Conservation (phyloP, 2,113 vertebrate genomes). For the Desmodus rotundus region DNA sequence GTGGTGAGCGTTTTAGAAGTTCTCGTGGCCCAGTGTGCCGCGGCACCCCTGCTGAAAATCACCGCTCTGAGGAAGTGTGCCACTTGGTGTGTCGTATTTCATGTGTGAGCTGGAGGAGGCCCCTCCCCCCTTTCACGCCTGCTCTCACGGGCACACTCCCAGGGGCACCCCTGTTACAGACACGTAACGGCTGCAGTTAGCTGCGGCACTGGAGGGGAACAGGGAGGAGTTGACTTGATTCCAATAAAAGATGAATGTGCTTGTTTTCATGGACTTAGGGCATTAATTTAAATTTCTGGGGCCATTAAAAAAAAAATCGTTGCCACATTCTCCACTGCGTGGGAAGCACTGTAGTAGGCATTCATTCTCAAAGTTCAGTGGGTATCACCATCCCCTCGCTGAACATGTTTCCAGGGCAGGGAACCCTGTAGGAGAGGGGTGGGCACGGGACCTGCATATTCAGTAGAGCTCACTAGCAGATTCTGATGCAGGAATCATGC, state of each 20-base stretch:
- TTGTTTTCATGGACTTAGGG: slow-evolving; percentile 2
- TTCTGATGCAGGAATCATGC: neutral
- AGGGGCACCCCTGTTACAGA: neutral
- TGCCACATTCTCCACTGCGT: neutral
- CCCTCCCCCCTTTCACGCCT: neutral
- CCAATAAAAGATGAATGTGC: slow-evolving; percentile 16
- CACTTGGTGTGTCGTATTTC: neutral
- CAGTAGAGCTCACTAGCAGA: neutral
- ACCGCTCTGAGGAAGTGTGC: neutral
- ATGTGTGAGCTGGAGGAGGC: neutral
- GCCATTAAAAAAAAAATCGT: neutral
- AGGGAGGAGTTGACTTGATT: slow-evolving; percentile 23
- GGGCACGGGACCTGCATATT: neutral
- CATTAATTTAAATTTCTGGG: neutral
- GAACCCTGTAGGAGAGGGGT: neutral
- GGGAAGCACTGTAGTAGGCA: neutral
- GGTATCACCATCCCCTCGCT: neutral
- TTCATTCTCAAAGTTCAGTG: neutral
- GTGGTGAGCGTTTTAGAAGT: neutral
- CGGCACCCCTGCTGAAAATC: neutral
- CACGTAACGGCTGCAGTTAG: slow-evolving; percentile 25
- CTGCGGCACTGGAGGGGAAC: neutral
- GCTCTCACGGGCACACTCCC: neutral
- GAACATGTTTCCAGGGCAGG: neutral
- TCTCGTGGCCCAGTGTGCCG: neutral